Evolutionary conservation across 2,113 vertebrate species (phyloP), one percentile per base, ranked within the genome.

Genomic region (zebrafish (Danio rerio)): DNA sequence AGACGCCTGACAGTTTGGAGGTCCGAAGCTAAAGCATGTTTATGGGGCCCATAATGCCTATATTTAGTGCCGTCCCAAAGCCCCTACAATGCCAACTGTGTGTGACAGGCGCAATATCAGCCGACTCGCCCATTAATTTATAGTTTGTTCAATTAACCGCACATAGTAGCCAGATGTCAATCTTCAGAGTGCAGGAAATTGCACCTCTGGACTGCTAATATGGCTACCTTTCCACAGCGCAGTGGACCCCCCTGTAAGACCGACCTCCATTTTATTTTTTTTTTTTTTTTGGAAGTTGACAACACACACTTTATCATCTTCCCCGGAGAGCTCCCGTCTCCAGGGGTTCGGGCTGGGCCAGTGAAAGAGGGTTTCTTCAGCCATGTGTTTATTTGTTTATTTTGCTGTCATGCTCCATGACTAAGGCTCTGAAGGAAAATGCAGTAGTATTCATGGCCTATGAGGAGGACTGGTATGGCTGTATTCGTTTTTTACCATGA

Each of bases 341-440:
- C 65, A 93, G 93, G 93, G 92, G 89, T 92, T 87, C 89, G 89
- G 75, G 80, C 82, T 83, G 71, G 72, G 91, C 93, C 92, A 94
- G 91, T 95, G 94, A 96, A 96, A 95, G 93, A 92, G 92, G 80
- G 82, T 91, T 94, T 94, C 95, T 94, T 94, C 47, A 93, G 89
- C 92, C 92, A 92, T 91, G 89, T 95, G 95, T 95, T 96, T 95
- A 95, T 96, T 96, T 96, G 95, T 96, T 96, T 96, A 95, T 95
- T 94, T 96, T 95, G 94, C 94, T 95, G 95, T 96, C 95, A 95
- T 91, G 94, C 94, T 93, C 92, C 92, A 93, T 95, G 91, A 94
- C 93, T 95, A 93, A 94, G 93, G 88, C 92, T 94, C 92, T 92
- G 91, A 93, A 85, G 88, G 91, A 93, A 94, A 92, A 92, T 91